A percentile compares a stretch with the other conserved stretches of the same genome.
phyloP scores from a whole-genome alignment of 2,113 vertebrate genomes.

The Mixornis gularis region DNA sequence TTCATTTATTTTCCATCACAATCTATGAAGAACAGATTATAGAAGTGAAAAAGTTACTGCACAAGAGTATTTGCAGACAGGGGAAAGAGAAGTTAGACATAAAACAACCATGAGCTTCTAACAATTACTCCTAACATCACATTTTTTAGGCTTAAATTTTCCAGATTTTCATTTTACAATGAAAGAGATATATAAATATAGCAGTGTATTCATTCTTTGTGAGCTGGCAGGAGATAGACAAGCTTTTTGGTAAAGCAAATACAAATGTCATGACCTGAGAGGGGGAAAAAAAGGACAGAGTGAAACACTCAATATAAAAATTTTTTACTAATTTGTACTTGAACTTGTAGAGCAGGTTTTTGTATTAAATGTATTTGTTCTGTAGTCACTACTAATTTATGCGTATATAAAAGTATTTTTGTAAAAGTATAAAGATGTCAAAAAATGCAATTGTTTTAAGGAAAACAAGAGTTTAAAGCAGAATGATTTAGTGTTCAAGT shows the following conservation, averaged over 20 bases:
- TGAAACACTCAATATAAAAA: neutral
- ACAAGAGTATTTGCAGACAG: neutral
- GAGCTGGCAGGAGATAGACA: neutral
- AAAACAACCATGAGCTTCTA: fast-evolving
- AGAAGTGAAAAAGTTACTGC: neutral
- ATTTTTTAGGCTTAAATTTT: neutral
- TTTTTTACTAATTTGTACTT: neutral
- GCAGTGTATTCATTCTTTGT: neutral
- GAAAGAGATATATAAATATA: neutral
- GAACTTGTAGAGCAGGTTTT: neutral
- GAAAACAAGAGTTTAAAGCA: neutral
- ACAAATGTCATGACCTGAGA: neutral
- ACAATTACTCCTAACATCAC: neutral
- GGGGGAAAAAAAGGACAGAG: no score
- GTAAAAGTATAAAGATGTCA: neutral
- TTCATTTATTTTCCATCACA: neutral
- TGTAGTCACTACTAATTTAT: neutral
- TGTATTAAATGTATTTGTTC: neutral
- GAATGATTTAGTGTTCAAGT: neutral
- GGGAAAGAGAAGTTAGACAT: fast-evolving
- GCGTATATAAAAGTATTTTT: neutral
- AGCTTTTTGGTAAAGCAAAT: neutral
- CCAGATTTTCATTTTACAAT: neutral
- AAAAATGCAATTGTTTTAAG: neutral
- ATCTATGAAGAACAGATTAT: neutral